A percentile compares a stretch with the other conserved stretches of the same genome.
These are phyloP conservation scores for Tiaroga cobitis DNA, from an alignment of 2,797 vertebrate genomes.

Conservation along the genomic window DNA sequence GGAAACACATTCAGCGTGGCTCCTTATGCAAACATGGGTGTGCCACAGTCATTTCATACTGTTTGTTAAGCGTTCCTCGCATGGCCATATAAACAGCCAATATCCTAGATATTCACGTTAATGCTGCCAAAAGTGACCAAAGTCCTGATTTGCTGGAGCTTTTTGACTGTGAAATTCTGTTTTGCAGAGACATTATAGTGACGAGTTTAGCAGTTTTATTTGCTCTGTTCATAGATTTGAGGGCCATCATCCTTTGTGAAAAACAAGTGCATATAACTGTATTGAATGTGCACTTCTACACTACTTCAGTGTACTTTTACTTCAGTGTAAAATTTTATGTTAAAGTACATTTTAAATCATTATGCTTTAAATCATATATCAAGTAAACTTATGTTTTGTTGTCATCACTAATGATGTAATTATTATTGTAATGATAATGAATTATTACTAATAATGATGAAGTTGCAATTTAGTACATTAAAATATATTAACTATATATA, in stretches of 20 bases:
- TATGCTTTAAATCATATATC: no score
- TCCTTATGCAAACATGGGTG: slow-evolving; percentile 19
- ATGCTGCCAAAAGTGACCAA: not conserved
- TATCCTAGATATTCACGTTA: not conserved
- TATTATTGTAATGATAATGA: no score
- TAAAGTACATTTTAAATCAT: no score
- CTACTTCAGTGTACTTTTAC: not conserved
- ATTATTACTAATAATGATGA: no score
- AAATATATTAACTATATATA: no score
- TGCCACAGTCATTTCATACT: slow-evolving; percentile 10
- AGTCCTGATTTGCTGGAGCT: not conserved
- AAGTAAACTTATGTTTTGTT: no score
- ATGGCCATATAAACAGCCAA: not conserved
- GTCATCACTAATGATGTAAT: no score
- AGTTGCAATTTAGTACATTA: no score
- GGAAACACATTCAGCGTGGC: not conserved
- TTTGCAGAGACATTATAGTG: not conserved
- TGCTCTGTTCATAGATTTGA: not conserved
- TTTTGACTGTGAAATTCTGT: not conserved
- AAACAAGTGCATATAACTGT: not conserved
- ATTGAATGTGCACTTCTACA: no score
- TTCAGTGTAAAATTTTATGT: no score
- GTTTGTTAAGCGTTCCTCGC: slow-evolving; percentile 1
- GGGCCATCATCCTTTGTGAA: not conserved
- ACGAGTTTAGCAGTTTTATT: not conserved